Base-by-base conservation (phyloP, 2,113 vertebrate species). In the Ramphastos sulfuratus region DNA sequence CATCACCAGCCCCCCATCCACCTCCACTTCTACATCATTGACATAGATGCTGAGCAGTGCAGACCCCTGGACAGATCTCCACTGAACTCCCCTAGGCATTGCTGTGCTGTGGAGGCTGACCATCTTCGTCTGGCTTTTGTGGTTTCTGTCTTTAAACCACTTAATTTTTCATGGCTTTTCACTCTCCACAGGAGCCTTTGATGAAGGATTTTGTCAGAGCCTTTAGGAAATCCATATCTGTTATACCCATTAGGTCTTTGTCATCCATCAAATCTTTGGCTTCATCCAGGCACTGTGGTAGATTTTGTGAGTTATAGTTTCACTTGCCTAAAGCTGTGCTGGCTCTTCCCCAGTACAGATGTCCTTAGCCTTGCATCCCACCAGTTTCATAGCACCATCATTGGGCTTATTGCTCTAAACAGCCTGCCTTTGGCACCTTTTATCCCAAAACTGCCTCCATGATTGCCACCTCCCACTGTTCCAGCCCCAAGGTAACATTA, bases 131-230 rank as follows among this genome's bases (percentile, higher is more conserved):
- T 48, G 69, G 61, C 48, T 65, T 77, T 60, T 78, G 58, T 81
- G 60, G 37, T 48, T 92, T 74, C 48, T 88, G 17, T 56, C 42
- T 66, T 56, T 25, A 85, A 94, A 86, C 19, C 25, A n/a, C 60
- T 52, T 52, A 33, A 42, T 56, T 44, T 55, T 87, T 42, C 37
- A 64, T 67, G 46, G 64, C 28, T 90, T 52, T 33, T 85, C 44
- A 42, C 10, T 73, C 25, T 74, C 16, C 33, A 42, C 42, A 56
- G 10, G 19, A 94, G 46, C 24, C 16, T 91, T 65, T 59, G 39
- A 70, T 23, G 63, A 85, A 92, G 39, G 24, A 46, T 89, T 87
- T 94, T 84, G 55, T 76, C 71, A 74, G 42, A 85, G 37, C 48
- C 56, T 77, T 74, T 78, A 77, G 12, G 56, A 96, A 96, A 96